phyloP scores from a whole-genome alignment of 2,797 vertebrate species.

The Sebastes cheni region DNA sequence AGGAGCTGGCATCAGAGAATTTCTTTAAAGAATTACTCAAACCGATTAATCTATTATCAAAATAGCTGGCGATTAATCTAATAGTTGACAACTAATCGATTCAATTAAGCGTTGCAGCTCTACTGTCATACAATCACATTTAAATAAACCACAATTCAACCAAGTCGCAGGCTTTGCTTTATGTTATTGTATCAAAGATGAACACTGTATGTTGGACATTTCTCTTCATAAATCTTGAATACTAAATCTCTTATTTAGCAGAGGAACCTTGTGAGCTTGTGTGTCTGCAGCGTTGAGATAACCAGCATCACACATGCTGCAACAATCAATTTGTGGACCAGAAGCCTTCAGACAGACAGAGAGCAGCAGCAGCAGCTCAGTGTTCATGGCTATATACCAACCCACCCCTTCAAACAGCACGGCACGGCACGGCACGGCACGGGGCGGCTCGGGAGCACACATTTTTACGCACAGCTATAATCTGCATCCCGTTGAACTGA shows the following conservation, averaged over 20 bases:
- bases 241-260: slow-evolving; percentile 4
- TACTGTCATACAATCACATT: not conserved
- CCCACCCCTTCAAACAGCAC: slow-evolving; percentile 29
- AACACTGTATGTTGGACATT: not conserved
- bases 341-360: slow-evolving; percentile 2
- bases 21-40: no score
- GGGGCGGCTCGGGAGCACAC: not conserved
- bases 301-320: slow-evolving; percentile 42
- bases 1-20: no score
- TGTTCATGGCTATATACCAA: slow-evolving; percentile 11
- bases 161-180: not conserved
- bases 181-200: not conserved
- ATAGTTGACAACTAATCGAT: no score
- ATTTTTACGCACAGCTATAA: slow-evolving; percentile 10
- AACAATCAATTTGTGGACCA: slow-evolving; percentile 50
- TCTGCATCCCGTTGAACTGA: slow-evolving; percentile 19
- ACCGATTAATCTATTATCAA: no score
- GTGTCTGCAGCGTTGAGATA: slow-evolving; percentile 28
- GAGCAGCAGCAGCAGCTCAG: not conserved
- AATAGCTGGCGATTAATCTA: no score
- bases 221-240: not conserved
- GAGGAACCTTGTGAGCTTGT: not conserved
- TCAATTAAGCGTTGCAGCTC: no score
- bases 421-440: not conserved
- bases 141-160: not conserved